Evolutionary conservation across 1,140 invertebrate genomes (phyloP).

Genomic region (Spodoptera litura): DNA sequence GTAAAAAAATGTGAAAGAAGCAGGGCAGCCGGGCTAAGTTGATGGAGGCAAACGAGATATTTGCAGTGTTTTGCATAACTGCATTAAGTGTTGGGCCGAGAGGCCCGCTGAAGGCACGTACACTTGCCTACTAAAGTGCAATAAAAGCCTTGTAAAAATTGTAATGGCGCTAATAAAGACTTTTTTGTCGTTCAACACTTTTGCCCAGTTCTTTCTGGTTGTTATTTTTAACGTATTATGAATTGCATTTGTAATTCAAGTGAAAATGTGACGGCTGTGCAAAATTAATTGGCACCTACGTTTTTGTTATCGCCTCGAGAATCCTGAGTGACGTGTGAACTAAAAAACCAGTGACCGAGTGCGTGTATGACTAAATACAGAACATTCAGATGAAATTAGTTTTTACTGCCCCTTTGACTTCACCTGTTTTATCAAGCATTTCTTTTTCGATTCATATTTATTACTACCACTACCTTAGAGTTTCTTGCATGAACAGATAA

Average conservation of each 20-base stretch:
- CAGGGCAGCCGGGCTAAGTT: constrained; percentile 51
- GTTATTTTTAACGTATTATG: constrained; percentile 50
- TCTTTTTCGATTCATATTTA: neutral
- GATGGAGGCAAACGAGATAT: constrained; percentile 66
- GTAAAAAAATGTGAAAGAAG: constrained; percentile 45
- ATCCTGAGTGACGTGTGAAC: neutral
- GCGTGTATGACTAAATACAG: constrained; percentile 4
- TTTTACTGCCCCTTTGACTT: neutral
- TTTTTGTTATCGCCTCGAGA: constrained; percentile 32
- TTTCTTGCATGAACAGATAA: no score
- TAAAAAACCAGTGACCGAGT: constrained; percentile 2
- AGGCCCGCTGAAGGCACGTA: constrained; percentile 69
- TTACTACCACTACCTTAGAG: neutral
- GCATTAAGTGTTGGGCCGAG: constrained; percentile 67
- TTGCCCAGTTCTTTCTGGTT: constrained; percentile 41
- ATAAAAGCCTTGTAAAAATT: constrained; percentile 67
- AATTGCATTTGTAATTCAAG: constrained; percentile 43
- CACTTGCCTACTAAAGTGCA: constrained; percentile 64
- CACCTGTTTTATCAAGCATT: constrained; percentile 7
- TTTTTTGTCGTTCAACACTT: constrained; percentile 56
- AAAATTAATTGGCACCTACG: constrained; percentile 38
- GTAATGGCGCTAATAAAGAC: constrained; percentile 58
- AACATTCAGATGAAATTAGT: constrained; percentile 19
- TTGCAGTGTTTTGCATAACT: constrained; percentile 72
- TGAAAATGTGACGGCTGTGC: constrained; percentile 40